Evolutionary conservation across 2,113 vertebrate genomes (phyloP).

Genomic region (Craseonycteris thonglongyai): DNA sequence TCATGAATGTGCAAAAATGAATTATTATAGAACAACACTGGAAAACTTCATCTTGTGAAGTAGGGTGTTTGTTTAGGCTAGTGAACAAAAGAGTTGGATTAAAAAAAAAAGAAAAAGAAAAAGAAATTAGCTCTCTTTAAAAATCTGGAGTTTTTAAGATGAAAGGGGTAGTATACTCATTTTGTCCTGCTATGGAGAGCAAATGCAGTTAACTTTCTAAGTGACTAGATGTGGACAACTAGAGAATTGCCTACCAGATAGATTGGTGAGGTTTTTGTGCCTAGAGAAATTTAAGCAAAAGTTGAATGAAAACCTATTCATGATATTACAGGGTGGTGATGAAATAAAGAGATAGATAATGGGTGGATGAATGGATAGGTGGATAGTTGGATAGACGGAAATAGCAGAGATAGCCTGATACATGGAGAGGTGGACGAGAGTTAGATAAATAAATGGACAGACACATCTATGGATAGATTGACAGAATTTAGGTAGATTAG

Average conservation of each 20-base stretch:
- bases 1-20: background rate
- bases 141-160: background rate
- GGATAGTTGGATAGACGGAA: background rate
- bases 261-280: background rate
- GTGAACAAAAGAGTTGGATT: background rate
- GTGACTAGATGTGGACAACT: background rate
- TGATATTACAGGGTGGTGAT: background rate
- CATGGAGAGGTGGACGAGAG: too few relatives aligned
- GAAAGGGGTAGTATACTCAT: background rate
- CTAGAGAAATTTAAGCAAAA: background rate
- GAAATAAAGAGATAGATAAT: background rate
- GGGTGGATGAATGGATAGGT: background rate
- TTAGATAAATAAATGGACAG: background rate
- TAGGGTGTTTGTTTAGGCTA: background rate
- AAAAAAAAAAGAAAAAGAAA: background rate
- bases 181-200: background rate
- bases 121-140: background rate
- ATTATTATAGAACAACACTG: background rate
- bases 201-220: background rate
- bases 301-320: background rate
- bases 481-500: background rate
- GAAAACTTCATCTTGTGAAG: background rate
- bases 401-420: background rate
- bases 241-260: background rate
- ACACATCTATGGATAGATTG: background rate